Conservation (phyloP, 2,888 invertebrate species). For the Platycheirus rosarum region DNA sequence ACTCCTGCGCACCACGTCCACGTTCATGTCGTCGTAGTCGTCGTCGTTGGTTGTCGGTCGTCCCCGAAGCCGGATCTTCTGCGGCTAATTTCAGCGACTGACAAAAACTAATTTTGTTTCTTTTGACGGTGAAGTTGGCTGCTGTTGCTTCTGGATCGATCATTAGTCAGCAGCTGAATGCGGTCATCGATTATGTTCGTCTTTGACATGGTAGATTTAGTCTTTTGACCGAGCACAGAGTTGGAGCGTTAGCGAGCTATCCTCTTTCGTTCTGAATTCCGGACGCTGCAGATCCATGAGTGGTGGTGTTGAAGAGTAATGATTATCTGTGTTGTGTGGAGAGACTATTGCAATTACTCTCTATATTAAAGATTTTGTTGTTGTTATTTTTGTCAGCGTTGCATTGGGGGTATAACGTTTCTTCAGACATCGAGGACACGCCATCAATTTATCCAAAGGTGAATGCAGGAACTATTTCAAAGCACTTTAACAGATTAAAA, state of each 20-base stretch:
- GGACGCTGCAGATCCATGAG: constrained; percentile 60
- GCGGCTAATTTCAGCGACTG: constrained; percentile 70
- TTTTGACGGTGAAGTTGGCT: constrained; percentile 70
- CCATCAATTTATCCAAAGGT: constrained; percentile 68
- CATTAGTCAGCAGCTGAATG: constrained; percentile 72
- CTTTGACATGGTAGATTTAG: constrained; percentile 69
- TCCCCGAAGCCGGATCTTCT: constrained; percentile 33
- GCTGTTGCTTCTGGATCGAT: constrained; percentile 72
- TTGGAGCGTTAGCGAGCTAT: constrained; percentile 35
- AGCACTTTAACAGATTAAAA: constrained; percentile 72
- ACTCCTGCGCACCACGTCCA: constrained; percentile 31
- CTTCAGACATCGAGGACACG: constrained; percentile 67
- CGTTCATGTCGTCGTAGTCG: not conserved
- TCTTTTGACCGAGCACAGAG: constrained; percentile 64
- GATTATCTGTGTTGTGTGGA: constrained; percentile 71
- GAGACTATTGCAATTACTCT: constrained; percentile 72
- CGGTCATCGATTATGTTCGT: constrained; percentile 73
- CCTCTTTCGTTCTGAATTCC: constrained; percentile 33
- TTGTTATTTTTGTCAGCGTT: constrained; percentile 26
- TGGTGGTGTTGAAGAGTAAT: constrained; percentile 73
- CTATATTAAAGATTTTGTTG: constrained; percentile 63
- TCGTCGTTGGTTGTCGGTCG: constrained; percentile 9
- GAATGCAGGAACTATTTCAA: constrained; percentile 65
- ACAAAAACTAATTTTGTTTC: constrained; percentile 72
- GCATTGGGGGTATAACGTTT: constrained; percentile 56